Base-by-base conservation (phyloP, 2,888 invertebrate genomes). In the Thymelicus sylvestris region DNA sequence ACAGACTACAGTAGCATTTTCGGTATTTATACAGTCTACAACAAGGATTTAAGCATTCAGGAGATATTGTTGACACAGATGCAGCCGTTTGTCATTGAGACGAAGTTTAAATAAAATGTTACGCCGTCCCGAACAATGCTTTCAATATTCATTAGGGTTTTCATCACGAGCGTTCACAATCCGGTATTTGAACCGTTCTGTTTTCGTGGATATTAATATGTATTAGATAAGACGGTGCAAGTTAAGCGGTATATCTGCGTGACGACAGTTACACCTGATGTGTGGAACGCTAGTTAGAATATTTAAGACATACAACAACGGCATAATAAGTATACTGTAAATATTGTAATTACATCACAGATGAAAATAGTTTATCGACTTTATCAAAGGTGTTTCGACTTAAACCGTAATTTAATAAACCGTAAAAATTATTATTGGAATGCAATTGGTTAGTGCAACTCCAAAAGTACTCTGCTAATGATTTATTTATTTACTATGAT, bases 41-140 rank as follows among this genome's bases (percentile, higher is more conserved):
- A 72, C 66, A 67, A 39, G 8, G 10, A 48, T n/a, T 57, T 19
- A 67, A 52, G 48, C 62, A 66, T 64, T 64, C 52, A 67, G 50
- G 57, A 60, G 66, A 57, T 67, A 63, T n/a, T 88, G 83, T 90
- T 88, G 87, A 89, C 86, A 86, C 90, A 90, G 89, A 83, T 90
- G 89, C 79, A 73, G 77, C 69, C 69, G 57, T 73, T 70, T 71
- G 71, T 71, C 71, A 71, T 66, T 71, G 66, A 71, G 74, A 79
- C 81, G 73, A 80, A 83, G 81, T 84, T 57, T 83, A 87, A 89
- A 88, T 86, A 87, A 85, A 85, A 84, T 84, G 85, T 86, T 83
- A 83, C 83, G 85, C 76, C 76, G 80, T 57, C 74, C 67, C 57
- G 72, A 47, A 80, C 78, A 79, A 78, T 75, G 74, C 67, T 77